Evolutionary conservation across 2,888 invertebrate species (phyloP), one percentile per base, ranked within the genome.

Genomic region (Harpalus rubripes): DNA sequence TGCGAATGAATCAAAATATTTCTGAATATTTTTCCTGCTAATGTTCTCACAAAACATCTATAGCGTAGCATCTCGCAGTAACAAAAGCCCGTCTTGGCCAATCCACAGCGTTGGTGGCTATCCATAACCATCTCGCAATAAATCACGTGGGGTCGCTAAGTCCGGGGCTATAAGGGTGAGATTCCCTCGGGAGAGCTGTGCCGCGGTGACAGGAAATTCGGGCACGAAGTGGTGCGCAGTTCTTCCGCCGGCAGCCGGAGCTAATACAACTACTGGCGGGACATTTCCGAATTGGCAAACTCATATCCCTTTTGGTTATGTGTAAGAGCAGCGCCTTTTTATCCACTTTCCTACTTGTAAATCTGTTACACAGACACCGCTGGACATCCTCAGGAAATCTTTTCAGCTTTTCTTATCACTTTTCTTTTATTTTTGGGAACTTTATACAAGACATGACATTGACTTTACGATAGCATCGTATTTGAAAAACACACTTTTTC

Each of bases 211-310:
- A 88, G 88, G 88, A 88, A 88, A 88, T 88, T 89, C 89, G 88
- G 88, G 88, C 88, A 88, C 87, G 88, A 87, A 87, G 87, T 86
- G 87, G 87, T 88, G 88, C 87, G 88, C 88, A 87, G 88, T 88
- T 74, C 87, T 59, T 61, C 80, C 61, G 61, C 80, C 61, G 80
- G 80, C 61, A 32, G 80, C 61, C 88, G 88, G 87, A 86, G 85
- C 86, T 86, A 87, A 87, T 87, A 87, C 87, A 86, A 86, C 86
- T 86, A 86, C 87, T 86, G 85, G 86, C 86, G 86, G 86, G 86
- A 86, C 86, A 86, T 86, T 86, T 87, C 86, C 87, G 87, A 85
- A 86, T 86, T 86, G 87, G 85, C 86, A 86, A 86, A 85, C 86
- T 86, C 86, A 87, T 87, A 86, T 86, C 86, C 86, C 86, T 86